phyloP scores from a whole-genome alignment of 2,797 vertebrate species.

The Lophotriccus pileatus region DNA sequence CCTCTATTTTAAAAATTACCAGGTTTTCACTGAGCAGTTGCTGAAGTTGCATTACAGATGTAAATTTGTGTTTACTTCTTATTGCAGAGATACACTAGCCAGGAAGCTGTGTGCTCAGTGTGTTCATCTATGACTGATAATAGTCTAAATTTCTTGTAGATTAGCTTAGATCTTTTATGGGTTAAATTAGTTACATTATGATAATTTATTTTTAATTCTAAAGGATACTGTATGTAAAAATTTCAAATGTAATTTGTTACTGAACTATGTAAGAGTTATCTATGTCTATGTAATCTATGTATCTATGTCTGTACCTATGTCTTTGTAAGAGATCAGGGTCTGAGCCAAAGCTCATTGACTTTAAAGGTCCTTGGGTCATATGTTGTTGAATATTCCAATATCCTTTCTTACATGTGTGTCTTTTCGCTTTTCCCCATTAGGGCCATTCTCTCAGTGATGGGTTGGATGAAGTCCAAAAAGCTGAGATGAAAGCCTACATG shows the following conservation, averaged over 20 bases:
- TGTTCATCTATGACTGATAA: not conserved
- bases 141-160: not conserved
- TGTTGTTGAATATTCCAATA: conserved; percentile 20
- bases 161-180: not conserved
- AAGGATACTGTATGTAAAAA: not conserved
- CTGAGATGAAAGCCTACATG: conserved; percentile 99
- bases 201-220: not conserved
- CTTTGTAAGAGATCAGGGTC: not conserved
- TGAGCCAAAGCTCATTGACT: not conserved
- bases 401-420: not conserved
- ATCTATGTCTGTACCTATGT: not conserved
- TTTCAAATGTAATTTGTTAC: not conserved
- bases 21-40: not conserved
- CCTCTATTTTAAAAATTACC: not conserved
- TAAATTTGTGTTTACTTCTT: not conserved
- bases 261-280: not conserved
- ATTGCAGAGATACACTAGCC: not conserved
- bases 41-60: not conserved
- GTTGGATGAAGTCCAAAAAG: conserved; percentile 93
- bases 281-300: not conserved
- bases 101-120: not conserved
- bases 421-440: conserved; percentile 68
- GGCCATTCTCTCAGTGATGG: conserved; percentile 94
- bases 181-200: not conserved
- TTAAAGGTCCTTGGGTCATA: not conserved